Evolutionary conservation across 2,797 vertebrate species (phyloP).

Genomic region (Uromys caudimaculatus): DNA sequence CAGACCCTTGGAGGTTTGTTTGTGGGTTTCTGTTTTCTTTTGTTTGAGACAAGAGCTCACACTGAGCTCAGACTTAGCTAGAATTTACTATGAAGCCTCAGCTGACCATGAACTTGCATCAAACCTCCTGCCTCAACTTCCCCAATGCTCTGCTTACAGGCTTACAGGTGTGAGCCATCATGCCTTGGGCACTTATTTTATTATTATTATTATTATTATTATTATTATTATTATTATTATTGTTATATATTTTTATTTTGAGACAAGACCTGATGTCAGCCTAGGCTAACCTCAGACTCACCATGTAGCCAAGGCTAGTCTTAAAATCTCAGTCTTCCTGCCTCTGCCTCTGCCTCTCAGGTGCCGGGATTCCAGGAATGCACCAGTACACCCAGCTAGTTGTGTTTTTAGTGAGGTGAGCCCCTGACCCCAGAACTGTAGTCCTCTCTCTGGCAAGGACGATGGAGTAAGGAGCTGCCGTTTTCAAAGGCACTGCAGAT

Average conservation of each 20-base stretch:
- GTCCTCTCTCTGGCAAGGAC: not conserved
- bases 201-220: not conserved
- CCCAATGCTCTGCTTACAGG: not conserved
- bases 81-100: not conserved
- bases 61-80: not conserved
- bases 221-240: not conserved
- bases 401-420: slow-evolving; percentile 3
- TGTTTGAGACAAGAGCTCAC: not conserved
- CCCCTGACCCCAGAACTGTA: not conserved
- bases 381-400: not conserved
- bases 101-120: not conserved
- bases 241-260: not conserved
- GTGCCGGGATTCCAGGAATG: not conserved
- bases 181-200: not conserved
- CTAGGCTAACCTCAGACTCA: not conserved
- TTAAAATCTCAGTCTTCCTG: not conserved
- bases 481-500: slow-evolving; percentile 44
- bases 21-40: not conserved
- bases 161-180: not conserved
- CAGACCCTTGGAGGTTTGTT: not conserved
- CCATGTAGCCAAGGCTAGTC: not conserved
- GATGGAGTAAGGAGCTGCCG: not conserved
- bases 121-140: not conserved
- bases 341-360: not conserved
- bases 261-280: not conserved